These are phyloP conservation scores for Esox niger DNA, from an alignment of 2,113 vertebrate species.

Conservation along the genomic window DNA sequence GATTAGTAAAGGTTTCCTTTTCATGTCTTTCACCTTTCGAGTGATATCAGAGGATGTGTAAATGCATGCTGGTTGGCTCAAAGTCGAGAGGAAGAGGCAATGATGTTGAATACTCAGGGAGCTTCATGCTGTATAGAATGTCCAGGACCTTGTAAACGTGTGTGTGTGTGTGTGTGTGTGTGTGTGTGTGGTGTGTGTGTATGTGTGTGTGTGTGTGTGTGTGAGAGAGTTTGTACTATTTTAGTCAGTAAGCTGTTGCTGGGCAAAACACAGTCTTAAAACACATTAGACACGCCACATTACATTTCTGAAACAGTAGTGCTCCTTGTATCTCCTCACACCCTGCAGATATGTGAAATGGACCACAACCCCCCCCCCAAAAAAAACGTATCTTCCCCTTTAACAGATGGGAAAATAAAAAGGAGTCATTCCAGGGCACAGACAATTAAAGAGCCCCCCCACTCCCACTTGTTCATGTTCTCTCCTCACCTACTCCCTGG, in stretches of 20 bases:
- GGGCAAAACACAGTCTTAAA: not conserved
- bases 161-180: not conserved
- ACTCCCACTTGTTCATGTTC: not conserved
- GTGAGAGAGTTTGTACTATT: too few species aligned
- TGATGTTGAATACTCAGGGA: not conserved
- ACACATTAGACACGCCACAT: slow-evolving; percentile 2
- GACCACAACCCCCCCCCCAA: too few species aligned
- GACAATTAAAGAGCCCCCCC: not conserved
- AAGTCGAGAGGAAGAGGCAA: not conserved
- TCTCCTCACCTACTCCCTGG: not conserved
- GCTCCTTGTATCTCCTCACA: not conserved
- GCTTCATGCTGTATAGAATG: too few species aligned
- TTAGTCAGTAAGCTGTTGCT: not conserved
- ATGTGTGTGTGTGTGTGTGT: not conserved
- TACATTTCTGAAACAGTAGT: slow-evolving; percentile 7
- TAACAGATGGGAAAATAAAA: not conserved
- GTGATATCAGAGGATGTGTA: not conserved
- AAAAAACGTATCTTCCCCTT: too few species aligned
- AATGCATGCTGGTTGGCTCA: not conserved
- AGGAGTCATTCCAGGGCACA: not conserved
- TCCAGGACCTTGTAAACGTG: not conserved
- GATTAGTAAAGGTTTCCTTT: too few species aligned
- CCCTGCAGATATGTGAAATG: slow-evolving; percentile 42
- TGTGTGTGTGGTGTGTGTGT: slow-evolving; percentile 13
- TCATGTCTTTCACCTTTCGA: not conserved